Conservation (phyloP, 2,113 vertebrate species). For the Mormoops blainvillei region DNA sequence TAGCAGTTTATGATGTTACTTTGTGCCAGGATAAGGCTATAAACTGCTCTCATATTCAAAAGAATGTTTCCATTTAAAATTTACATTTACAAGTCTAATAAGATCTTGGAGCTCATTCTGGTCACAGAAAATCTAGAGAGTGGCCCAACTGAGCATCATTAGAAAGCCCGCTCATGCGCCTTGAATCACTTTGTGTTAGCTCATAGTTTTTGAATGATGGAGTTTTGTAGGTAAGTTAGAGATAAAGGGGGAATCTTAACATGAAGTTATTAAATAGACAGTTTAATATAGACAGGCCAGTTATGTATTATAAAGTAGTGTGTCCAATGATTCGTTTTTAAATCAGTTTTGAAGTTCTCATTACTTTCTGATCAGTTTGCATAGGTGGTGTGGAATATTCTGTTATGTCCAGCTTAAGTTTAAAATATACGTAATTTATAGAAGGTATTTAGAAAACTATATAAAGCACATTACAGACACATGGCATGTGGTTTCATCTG, state of each 20-base stretch:
- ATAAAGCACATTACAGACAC: constrained; percentile 72
- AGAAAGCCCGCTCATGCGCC: constrained; percentile 25
- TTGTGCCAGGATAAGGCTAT: constrained; percentile 75
- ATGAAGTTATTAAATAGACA: constrained; percentile 5
- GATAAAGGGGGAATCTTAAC: constrained; percentile 57
- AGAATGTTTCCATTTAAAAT: constrained; percentile 84
- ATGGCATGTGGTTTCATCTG: constrained; percentile 69
- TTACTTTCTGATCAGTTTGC: constrained; percentile 20
- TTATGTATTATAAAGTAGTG: constrained; percentile 49
- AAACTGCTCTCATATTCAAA: constrained; percentile 78
- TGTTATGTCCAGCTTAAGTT: constrained; percentile 61
- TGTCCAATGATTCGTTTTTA: constrained; percentile 41
- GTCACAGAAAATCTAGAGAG: constrained; percentile 61
- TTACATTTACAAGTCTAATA: constrained; percentile 80
- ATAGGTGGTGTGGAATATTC: constrained; percentile 37
- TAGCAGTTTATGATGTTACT: constrained; percentile 75
- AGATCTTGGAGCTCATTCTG: constrained; percentile 69
- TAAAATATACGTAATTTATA: constrained; percentile 69
- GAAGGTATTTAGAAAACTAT: constrained; percentile 69
- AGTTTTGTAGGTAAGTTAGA: constrained; percentile 53
- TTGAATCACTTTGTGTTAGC: constrained; percentile 12
- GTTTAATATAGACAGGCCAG: not conserved
- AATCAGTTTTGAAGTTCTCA: constrained; percentile 9
- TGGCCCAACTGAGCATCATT: constrained; percentile 60
- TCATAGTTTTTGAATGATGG: constrained; percentile 33